A percentile compares a stretch with the other conserved stretches of the same genome.
These are phyloP conservation scores for Leptogaster cylindrica DNA, from an alignment of 2,888 invertebrate genomes.

Conservation along the genomic window DNA sequence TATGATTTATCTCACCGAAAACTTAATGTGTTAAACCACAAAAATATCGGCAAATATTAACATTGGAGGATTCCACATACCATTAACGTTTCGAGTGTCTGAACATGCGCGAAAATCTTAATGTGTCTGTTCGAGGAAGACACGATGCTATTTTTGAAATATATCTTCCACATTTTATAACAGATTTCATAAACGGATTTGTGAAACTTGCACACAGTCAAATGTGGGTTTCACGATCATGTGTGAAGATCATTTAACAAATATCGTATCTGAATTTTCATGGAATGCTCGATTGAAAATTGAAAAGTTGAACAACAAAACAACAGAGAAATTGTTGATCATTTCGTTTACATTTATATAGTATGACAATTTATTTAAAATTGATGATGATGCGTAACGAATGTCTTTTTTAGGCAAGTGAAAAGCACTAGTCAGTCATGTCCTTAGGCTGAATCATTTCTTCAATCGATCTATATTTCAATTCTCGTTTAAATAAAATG, in stretches of 20 bases:
- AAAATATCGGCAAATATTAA: too few species aligned
- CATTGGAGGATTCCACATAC: not conserved
- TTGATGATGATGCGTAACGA: too few species aligned
- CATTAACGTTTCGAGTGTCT: not conserved
- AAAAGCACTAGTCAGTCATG: too few species aligned
- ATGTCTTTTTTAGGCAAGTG: too few species aligned
- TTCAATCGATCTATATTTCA: too few species aligned
- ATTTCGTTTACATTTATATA: too few species aligned
- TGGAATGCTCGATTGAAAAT: not conserved
- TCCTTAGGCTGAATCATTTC: too few species aligned
- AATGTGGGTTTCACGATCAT: constrained; percentile 10
- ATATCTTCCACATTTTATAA: constrained; percentile 7
- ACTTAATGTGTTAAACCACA: too few species aligned
- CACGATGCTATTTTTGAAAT: constrained; percentile 33
- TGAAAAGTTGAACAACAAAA: constrained; percentile 11
- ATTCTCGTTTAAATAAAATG: too few species aligned
- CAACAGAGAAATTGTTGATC: too few species aligned
- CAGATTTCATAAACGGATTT: constrained; percentile 7
- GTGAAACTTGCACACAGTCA: not conserved
- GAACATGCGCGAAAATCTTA: not conserved
- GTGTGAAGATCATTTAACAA: constrained; percentile 23
- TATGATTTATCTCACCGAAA: too few species aligned
- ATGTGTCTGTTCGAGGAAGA: constrained; percentile 12
- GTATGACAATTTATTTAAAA: too few species aligned
- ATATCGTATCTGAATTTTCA: constrained; percentile 27